A percentile compares a stretch with the other conserved stretches of the same genome.
These are phyloP conservation scores for Matsumurasca onukii DNA, from an alignment of 1,140 invertebrate species.

Conservation along the genomic window DNA sequence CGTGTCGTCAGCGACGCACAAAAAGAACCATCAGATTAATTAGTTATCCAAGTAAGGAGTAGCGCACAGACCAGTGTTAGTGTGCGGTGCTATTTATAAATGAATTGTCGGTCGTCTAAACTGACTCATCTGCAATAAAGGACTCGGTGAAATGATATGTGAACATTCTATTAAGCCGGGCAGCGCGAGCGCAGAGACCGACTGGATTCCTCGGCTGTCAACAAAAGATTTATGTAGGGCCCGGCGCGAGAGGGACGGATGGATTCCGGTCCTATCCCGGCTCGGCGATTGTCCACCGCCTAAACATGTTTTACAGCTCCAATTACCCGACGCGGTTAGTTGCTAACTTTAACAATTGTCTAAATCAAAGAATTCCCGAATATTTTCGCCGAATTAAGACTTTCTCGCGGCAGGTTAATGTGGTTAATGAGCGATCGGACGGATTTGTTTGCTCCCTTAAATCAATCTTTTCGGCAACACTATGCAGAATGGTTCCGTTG, in stretches of 20 bases:
- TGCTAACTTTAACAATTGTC: slow-evolving; percentile 22
- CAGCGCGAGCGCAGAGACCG: slow-evolving; percentile 3
- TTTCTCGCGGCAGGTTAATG: slow-evolving; percentile 13
- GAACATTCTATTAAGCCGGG: slow-evolving; percentile 23
- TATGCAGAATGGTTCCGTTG: too few relatives aligned
- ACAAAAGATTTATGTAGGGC: slow-evolving; percentile 17
- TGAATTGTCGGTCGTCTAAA: background rate
- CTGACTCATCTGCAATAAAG: slow-evolving; percentile 11
- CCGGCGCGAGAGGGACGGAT: background rate
- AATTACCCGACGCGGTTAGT: slow-evolving; percentile 9
- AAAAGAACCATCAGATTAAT: background rate
- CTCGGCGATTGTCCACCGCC: slow-evolving; percentile 16
- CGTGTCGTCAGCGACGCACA: background rate
- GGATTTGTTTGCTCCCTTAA: background rate
- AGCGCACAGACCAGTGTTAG: background rate
- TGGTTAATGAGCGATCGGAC: slow-evolving; percentile 1
- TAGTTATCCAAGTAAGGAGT: background rate
- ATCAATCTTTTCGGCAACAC: too few relatives aligned
- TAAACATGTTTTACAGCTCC: slow-evolving; percentile 24
- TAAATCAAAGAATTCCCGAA: slow-evolving; percentile 12
- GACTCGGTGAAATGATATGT: slow-evolving; percentile 26
- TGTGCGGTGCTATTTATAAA: slow-evolving; percentile 17
- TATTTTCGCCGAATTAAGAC: slow-evolving; percentile 23
- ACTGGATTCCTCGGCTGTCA: slow-evolving; percentile 22
- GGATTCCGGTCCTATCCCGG: background rate